Evolutionary conservation across 2,113 vertebrate species (phyloP).

Genomic region (Heloderma charlesbogerti): DNA sequence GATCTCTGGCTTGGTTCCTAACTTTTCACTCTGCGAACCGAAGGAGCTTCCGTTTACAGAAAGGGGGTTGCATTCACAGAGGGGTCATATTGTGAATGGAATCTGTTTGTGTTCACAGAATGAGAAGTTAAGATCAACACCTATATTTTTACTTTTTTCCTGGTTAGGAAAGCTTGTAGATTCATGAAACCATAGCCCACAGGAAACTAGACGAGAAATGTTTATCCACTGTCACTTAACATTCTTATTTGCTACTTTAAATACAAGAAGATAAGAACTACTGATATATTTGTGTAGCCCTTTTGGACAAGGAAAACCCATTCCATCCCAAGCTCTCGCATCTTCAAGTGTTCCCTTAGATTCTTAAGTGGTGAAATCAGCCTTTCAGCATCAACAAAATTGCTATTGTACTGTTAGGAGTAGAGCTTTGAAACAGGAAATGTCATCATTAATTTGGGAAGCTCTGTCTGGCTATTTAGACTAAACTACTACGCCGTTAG

Average conservation of each 20-base stretch:
- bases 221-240: slow-evolving; percentile 21
- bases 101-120: not conserved
- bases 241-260: slow-evolving; percentile 51
- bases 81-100: not conserved
- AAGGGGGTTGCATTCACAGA: not conserved
- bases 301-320: slow-evolving; percentile 58
- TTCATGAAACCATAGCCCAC: slow-evolving; percentile 34
- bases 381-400: slow-evolving; percentile 60
- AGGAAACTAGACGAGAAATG: slow-evolving; percentile 42
- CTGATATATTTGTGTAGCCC: slow-evolving; percentile 45
- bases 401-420: slow-evolving; percentile 73
- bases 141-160: slow-evolving; percentile 35
- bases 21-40: not conserved
- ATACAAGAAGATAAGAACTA: slow-evolving; percentile 43
- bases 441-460: slow-evolving; percentile 76
- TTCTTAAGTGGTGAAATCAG: slow-evolving; percentile 71
- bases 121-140: not conserved
- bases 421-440: slow-evolving; percentile 74
- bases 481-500: slow-evolving; percentile 60
- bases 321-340: slow-evolving; percentile 42
- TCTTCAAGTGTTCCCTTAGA: slow-evolving; percentile 61
- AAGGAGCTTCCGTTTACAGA: not conserved
- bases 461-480: slow-evolving; percentile 66
- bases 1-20: not conserved
- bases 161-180: slow-evolving; percentile 46